A percentile compares a stretch with the other conserved stretches of the same genome.
phyloP scores from a whole-genome alignment of 2,888 invertebrate genomes.

The Hydriomena furcata region DNA sequence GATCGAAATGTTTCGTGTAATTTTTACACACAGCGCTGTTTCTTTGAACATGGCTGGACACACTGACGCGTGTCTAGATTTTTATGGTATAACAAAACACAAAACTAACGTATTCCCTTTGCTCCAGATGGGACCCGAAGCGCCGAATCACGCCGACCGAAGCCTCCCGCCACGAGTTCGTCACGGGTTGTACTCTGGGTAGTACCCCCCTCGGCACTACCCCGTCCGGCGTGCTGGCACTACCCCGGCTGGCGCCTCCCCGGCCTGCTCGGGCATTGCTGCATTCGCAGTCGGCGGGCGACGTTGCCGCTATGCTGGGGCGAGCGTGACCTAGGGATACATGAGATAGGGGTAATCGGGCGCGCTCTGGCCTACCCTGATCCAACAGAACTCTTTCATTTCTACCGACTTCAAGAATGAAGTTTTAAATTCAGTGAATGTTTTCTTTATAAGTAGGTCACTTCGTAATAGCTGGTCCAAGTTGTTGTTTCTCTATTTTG shows the following conservation, averaged over 20 bases:
- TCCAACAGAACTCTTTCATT: not conserved
- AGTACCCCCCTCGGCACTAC: conserved; percentile 57
- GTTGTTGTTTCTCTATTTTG: no score
- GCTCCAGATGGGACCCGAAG: conserved; percentile 94
- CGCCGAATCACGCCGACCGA: conserved; percentile 96
- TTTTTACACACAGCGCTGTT: no score
- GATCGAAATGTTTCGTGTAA: no score
- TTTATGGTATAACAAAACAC: no score
- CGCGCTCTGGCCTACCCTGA: conserved; percentile 47
- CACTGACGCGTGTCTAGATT: no score
- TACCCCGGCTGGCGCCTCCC: conserved; percentile 66
- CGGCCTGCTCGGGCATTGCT: conserved; percentile 72
- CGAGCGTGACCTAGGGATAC: conserved; percentile 82
- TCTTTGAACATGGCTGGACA: no score
- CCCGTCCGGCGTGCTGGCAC: conserved; percentile 75
- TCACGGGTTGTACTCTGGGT: conserved; percentile 72
- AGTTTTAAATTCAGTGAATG: no score
- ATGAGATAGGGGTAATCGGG: conserved; percentile 46
- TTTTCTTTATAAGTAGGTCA: no score
- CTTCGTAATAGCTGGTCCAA: no score
- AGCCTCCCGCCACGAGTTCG: conserved; percentile 94
- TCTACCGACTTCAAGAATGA: no score
- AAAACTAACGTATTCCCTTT: not conserved
- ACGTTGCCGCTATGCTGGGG: conserved; percentile 86
- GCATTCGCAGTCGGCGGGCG: conserved; percentile 86